phyloP scores from a whole-genome alignment of 2,797 vertebrate species.

The Notamacropus eugenii region DNA sequence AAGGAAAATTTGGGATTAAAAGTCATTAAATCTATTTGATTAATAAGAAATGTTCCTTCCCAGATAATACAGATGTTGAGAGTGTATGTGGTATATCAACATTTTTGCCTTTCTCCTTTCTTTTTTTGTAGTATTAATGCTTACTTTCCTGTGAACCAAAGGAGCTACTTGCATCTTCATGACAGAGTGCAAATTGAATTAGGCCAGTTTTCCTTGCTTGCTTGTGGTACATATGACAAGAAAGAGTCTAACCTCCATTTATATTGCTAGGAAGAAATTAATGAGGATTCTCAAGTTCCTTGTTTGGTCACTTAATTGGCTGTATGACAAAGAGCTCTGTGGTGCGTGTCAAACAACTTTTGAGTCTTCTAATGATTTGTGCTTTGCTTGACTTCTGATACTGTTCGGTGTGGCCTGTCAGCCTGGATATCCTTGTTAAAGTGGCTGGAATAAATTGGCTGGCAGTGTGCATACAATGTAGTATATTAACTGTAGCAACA shows the following conservation, averaged over 20 bases:
- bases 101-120: constrained; percentile 72
- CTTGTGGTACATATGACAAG: constrained; percentile 68
- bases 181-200: constrained; percentile 81
- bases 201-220: constrained; percentile 71
- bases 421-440: constrained; percentile 82
- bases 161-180: constrained; percentile 68
- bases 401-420: constrained; percentile 78
- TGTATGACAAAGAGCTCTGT: constrained; percentile 82
- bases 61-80: neutral
- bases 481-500: constrained; percentile 83
- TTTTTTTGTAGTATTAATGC: constrained; percentile 53
- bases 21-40: neutral
- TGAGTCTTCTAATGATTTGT: constrained; percentile 82
- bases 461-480: constrained; percentile 77
- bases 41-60: neutral
- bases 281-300: constrained; percentile 83
- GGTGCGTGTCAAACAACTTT: constrained; percentile 83
- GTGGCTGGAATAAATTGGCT: constrained; percentile 85
- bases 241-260: constrained; percentile 79
- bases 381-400: constrained; percentile 79
- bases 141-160: constrained; percentile 63
- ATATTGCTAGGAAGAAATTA: constrained; percentile 81
- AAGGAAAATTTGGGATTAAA: neutral
- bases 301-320: constrained; percentile 87
- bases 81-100: constrained; percentile 62